A percentile compares a stretch with the other conserved stretches of the same genome.
phyloP scores from a whole-genome alignment of 2,888 invertebrate species.

The Lasioglossum leucozonium region DNA sequence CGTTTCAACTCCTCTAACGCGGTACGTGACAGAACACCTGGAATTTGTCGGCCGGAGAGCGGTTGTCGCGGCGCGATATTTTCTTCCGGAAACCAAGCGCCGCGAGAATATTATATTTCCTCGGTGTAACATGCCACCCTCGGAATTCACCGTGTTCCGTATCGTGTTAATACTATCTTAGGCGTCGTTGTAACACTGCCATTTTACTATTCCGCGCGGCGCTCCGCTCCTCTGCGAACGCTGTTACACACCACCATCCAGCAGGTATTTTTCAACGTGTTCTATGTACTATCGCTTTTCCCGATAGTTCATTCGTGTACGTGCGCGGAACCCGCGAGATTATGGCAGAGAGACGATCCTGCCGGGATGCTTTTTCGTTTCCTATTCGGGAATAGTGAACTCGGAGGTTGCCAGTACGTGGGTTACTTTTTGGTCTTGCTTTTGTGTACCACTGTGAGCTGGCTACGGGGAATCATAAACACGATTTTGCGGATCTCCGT shows the following conservation, averaged over 20 bases:
- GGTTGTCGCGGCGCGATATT: not conserved
- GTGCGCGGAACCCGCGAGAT: not conserved
- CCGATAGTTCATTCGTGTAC: conserved; percentile 4
- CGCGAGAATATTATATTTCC: conserved; percentile 16
- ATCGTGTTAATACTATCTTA: conserved; percentile 40
- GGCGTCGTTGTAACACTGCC: conserved; percentile 24
- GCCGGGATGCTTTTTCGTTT: not conserved
- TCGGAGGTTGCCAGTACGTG: not conserved
- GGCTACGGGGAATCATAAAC: not conserved
- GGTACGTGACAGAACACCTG: not conserved
- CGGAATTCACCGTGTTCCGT: conserved; percentile 1
- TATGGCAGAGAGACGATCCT: not conserved
- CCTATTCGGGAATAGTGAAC: not conserved
- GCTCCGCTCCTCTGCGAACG: not conserved
- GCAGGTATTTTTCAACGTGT: conserved; percentile 33
- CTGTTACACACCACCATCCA: conserved; percentile 14
- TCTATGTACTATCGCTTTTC: not conserved
- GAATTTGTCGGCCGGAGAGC: not conserved
- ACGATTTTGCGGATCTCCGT: not conserved
- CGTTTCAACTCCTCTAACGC: not conserved
- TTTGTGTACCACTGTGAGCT: not conserved
- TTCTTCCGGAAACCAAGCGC: not conserved
- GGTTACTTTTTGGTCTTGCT: not conserved
- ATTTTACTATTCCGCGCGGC: conserved; percentile 46
- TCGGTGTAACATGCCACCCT: not conserved